Evolutionary conservation across 2,797 vertebrate species (phyloP).

Genomic region (Siniperca undulata): DNA sequence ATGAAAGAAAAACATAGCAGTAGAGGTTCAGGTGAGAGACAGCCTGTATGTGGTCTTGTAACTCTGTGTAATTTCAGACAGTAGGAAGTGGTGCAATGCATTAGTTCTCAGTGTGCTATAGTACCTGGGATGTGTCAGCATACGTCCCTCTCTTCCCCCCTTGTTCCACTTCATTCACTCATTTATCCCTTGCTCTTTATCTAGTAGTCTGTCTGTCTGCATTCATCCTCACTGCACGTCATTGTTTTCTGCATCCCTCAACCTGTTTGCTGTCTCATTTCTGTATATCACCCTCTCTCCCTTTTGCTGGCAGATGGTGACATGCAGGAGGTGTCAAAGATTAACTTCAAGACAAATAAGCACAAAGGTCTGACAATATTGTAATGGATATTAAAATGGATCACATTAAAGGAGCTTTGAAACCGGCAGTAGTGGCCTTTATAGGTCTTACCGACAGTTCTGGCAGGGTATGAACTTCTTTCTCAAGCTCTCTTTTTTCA

Average conservation of each 20-base stretch:
- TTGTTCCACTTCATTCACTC: slow-evolving; percentile 5
- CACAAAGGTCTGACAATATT: background rate
- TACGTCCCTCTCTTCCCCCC: slow-evolving; percentile 11
- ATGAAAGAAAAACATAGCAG: slow-evolving; percentile 5
- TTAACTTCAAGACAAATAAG: slow-evolving; percentile 25
- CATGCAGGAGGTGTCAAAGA: slow-evolving; percentile 42
- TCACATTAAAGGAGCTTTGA: background rate
- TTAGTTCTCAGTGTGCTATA: slow-evolving; percentile 10
- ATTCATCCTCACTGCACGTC: slow-evolving; percentile 8
- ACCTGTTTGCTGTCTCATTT: slow-evolving; percentile 1
- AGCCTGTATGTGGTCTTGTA: slow-evolving; percentile 14
- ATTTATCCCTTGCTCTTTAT: slow-evolving; percentile 26
- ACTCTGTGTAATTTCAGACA: slow-evolving; percentile 19
- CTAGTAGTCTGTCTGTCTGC: background rate
- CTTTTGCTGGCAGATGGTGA: slow-evolving; percentile 37
- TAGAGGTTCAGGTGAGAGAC: slow-evolving; percentile 27
- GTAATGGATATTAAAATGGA: background rate
- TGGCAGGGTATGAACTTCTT: background rate
- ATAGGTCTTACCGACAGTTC: background rate
- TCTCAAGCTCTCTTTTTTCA: too few relatives aligned
- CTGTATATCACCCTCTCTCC: background rate
- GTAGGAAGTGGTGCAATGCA: slow-evolving; percentile 30
- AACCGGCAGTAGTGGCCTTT: background rate
- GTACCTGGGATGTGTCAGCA: slow-evolving; percentile 2
- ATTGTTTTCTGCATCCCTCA: slow-evolving; percentile 8